Evolutionary conservation across 23 tunicate genomes (phyloP), one percentile per base, ranked within the genome.

Genomic region (Styela plicata): DNA sequence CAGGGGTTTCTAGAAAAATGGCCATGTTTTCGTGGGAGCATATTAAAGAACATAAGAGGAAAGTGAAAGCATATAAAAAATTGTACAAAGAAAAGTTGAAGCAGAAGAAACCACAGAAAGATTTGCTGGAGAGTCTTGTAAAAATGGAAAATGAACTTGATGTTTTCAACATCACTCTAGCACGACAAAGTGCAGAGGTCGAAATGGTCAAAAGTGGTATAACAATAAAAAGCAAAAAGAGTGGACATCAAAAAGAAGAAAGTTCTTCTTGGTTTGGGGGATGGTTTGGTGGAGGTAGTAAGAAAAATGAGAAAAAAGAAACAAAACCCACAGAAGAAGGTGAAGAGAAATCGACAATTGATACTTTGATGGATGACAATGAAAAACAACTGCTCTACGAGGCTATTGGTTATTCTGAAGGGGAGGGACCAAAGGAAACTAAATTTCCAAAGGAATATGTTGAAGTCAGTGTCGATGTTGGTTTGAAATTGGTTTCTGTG

Each of bases 401-500:
- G 52, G 89, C 96, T 34, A 90, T 90, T 63, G 96, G 96, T 27
- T 90, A 90, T 62, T 81, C 96, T 2, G 96, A 90, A 68, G 88
- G 84, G 16, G 89, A 90, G 35, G 63, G 83, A 25, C 86, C 69
- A 1, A 86, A 74, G 52, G 74, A 29, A 36, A 78, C 75, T 22
- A 73, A 69, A n/a, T 90, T 90, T 61, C 85, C 82, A 18, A 90
- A 85, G 69, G 67, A 80, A 22, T 90, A 90, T 74, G 86, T 90
- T 61, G 96, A 81, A 10, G 66, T 69, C 2, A 23, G 69, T n/a
- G 64, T 90, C 30, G 83, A 52, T 61, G 86, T 81, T 32, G 84
- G 62, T 2, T 78, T 90, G 27, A 82, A 85, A 64, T 75, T 82
- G 84, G 96, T 85, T 76, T 76, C 81, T 76, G 1, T 76, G 7